A percentile compares a stretch with the other conserved stretches of the same genome.
phyloP scores from a whole-genome alignment of 2,888 invertebrate species.

The Philonicus albiceps region DNA sequence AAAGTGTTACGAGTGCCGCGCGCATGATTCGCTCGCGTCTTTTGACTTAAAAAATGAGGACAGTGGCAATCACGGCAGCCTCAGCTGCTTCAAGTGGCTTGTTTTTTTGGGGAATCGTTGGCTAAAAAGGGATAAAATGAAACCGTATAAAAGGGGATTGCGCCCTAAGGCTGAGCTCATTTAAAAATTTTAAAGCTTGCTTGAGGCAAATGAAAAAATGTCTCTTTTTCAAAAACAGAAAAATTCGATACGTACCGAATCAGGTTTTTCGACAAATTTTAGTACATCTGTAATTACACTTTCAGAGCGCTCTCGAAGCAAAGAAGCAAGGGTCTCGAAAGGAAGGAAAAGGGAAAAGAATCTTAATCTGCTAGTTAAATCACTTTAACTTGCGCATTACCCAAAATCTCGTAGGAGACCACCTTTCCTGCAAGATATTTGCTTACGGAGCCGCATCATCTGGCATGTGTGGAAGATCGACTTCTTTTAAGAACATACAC shows the following conservation, averaged over 20 bases:
- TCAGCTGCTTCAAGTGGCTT: slow-evolving; percentile 19
- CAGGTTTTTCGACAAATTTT: not conserved
- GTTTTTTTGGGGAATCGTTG: not conserved
- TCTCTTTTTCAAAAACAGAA: not conserved
- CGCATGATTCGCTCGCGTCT: slow-evolving; percentile 33
- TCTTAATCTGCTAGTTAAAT: not conserved
- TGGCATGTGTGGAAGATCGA: not conserved
- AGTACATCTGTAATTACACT: not conserved
- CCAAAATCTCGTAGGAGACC: not conserved
- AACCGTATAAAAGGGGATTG: not conserved
- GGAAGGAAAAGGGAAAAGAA: not conserved
- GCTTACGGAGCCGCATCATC: not conserved
- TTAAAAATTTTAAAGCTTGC: not conserved
- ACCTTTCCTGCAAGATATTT: slow-evolving; percentile 3
- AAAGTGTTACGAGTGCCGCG: slow-evolving; percentile 32
- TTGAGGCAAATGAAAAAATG: not conserved
- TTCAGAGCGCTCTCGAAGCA: not conserved
- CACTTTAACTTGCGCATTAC: not conserved
- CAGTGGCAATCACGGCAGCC: not conserved
- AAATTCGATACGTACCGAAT: not conserved
- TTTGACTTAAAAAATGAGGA: slow-evolving; percentile 8
- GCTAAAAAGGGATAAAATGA: not conserved
- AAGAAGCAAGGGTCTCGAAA: not conserved
- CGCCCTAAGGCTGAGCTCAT: not conserved
- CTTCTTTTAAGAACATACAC: not conserved